These are phyloP conservation scores for Rhynchotus rufescens DNA, from an alignment of 2,797 vertebrate genomes.

Conservation along the genomic window DNA sequence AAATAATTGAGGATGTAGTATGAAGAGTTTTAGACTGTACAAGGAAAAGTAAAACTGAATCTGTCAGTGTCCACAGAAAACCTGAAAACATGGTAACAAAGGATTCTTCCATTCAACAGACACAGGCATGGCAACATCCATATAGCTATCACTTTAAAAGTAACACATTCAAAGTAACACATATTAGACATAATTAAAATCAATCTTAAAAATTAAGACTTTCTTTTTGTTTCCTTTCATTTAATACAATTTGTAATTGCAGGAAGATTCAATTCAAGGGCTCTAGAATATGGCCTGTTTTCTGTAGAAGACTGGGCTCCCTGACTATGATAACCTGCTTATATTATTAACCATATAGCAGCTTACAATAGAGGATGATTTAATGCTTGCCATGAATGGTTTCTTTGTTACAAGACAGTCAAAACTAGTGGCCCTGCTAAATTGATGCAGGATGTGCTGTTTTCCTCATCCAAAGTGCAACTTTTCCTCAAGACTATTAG, in stretches of 20 bases:
- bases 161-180: neutral
- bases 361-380: neutral
- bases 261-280: neutral
- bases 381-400: neutral
- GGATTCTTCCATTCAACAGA: neutral
- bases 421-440: neutral
- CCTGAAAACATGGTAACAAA: neutral
- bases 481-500: neutral
- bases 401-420: neutral
- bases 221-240: neutral
- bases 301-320: neutral
- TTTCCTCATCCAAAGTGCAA: neutral
- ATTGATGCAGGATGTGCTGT: neutral
- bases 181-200: too few relatives aligned
- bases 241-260: neutral
- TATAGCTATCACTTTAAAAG: neutral
- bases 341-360: neutral
- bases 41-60: neutral
- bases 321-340: neutral
- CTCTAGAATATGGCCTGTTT: neutral
- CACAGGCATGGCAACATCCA: neutral
- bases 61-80: neutral
- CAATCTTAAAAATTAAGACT: neutral
- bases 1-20: neutral
- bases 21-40: rapidly evolving